phyloP scores from a whole-genome alignment of 2,113 vertebrate species.

The Pantherophis guttatus region DNA sequence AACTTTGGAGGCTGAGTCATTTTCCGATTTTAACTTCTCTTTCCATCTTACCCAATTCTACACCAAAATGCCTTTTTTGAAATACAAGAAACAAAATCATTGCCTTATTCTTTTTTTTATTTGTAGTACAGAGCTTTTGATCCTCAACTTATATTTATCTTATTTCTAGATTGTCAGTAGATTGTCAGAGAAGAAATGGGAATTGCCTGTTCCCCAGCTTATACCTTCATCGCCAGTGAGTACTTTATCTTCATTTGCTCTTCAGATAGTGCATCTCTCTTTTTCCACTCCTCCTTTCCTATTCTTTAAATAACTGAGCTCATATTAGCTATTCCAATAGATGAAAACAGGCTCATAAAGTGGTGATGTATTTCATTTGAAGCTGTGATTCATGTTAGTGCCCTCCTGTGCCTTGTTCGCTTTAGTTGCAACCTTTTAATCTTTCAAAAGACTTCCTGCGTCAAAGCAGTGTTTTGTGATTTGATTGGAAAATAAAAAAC shows the following conservation, averaged over 20 bases:
- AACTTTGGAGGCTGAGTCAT: not conserved
- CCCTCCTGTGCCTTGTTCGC: not conserved
- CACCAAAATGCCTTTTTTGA: not conserved
- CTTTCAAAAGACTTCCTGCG: not conserved
- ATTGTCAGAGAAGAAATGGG: not conserved
- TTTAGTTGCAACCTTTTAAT: not conserved
- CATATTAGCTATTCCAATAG: not conserved
- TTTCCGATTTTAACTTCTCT: not conserved
- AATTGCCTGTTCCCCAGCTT: not conserved
- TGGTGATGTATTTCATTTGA: not conserved
- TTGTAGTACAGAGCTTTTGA: not conserved
- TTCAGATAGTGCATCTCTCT: not conserved
- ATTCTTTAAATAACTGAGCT: not conserved
- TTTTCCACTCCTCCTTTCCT: not conserved
- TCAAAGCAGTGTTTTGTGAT: not conserved
- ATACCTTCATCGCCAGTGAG: slow-evolving; percentile 2
- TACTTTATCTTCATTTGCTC: not conserved
- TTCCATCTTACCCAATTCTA: not conserved
- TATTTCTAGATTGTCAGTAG: not conserved
- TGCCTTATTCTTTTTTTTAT: not conserved
- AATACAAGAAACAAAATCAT: not conserved
- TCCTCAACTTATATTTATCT: not conserved
- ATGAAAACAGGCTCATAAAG: not conserved
- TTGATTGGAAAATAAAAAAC: not conserved
- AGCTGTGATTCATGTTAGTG: not conserved